Conservation (phyloP, 2,888 invertebrate genomes). For the Apamea epomidion region DNA sequence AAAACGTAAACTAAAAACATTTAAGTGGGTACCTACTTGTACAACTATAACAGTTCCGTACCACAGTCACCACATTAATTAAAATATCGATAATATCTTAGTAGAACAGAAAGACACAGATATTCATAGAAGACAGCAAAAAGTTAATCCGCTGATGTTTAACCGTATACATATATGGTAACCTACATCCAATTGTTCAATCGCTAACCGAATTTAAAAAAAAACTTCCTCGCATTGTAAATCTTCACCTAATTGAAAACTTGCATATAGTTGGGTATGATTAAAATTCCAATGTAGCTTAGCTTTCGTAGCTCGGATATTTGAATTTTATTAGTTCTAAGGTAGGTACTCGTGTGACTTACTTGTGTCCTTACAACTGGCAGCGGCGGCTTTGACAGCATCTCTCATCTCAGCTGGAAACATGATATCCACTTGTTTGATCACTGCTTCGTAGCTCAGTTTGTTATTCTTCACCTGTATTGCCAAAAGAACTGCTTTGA, state of each 20-base stretch:
- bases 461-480: constrained; percentile 84
- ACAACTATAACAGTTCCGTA: not conserved
- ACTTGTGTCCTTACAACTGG: constrained; percentile 80
- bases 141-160: not conserved
- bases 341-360: constrained; percentile 56
- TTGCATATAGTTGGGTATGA: not conserved
- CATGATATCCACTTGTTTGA: constrained; percentile 85
- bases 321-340: not conserved
- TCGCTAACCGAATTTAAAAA: not conserved
- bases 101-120: not conserved
- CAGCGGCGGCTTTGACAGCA: constrained; percentile 78
- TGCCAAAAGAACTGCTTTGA: not conserved
- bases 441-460: constrained; percentile 78
- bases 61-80: not conserved
- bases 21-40: not conserved
- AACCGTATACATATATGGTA: not conserved
- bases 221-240: not conserved
- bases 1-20: not conserved
- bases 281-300: not conserved
- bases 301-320: not conserved
- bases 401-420: constrained; percentile 82
- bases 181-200: not conserved
- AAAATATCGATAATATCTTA: not conserved
- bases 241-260: not conserved
- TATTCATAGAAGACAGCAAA: not conserved